These are phyloP conservation scores for Salvelinus alpinus DNA, from an alignment of 2,113 vertebrate species.

Conservation along the genomic window DNA sequence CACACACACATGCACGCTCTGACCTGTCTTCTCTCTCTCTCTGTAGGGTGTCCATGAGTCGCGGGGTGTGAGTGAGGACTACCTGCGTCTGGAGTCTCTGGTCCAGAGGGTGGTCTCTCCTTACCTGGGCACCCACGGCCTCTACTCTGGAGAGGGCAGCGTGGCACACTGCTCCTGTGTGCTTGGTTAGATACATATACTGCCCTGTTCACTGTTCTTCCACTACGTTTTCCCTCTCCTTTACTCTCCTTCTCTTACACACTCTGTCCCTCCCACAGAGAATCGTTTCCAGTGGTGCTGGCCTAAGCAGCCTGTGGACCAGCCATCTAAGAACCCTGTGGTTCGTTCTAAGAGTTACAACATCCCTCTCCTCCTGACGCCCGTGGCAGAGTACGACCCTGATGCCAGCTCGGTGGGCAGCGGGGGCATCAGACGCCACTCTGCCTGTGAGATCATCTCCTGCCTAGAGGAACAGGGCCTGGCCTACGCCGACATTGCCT, in stretches of 20 bases:
- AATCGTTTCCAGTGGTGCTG: constrained; percentile 78
- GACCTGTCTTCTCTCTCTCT: background rate
- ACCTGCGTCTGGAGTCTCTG: constrained; percentile 88
- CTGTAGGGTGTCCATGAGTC: constrained; percentile 92
- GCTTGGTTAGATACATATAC: constrained; percentile 74
- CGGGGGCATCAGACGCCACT: constrained; percentile 82
- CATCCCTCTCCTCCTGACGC: constrained; percentile 84
- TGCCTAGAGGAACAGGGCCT: constrained; percentile 78
- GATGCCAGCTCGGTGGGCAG: constrained; percentile 63
- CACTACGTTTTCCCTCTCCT: background rate
- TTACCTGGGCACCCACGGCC: constrained; percentile 89
- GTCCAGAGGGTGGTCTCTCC: constrained; percentile 95
- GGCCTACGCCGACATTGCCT: constrained; percentile 29
- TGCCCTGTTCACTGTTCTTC: no score
- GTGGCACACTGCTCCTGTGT: constrained; percentile 84
- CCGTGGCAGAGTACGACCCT: constrained; percentile 83
- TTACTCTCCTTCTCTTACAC: background rate
- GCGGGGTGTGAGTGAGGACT: constrained; percentile 86
- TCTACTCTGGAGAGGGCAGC: constrained; percentile 83
- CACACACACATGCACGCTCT: constrained; percentile 14
- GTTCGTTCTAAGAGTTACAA: constrained; percentile 96
- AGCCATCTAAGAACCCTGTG: constrained; percentile 84
- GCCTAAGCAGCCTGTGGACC: constrained; percentile 69
- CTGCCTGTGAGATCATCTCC: constrained; percentile 89
- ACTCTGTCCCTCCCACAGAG: constrained; percentile 69